Evolutionary conservation across 2,113 vertebrate species (phyloP), one percentile per base, ranked within the genome.

Genomic region (Ancistrus triradiatus): DNA sequence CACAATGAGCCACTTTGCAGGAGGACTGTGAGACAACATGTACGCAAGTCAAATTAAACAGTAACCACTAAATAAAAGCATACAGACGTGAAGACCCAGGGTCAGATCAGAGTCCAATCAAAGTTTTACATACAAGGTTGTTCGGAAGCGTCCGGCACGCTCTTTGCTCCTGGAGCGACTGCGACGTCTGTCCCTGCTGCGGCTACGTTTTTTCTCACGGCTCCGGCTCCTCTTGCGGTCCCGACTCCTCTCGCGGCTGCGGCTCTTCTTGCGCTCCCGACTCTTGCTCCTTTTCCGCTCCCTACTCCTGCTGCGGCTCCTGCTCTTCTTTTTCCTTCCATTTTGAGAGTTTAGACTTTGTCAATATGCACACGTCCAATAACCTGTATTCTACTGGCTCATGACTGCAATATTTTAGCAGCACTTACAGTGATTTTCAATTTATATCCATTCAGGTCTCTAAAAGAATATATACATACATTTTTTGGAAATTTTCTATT

Each of bases 261-360:
- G 85, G 43, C 90, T 93, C 57, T 80, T 84, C 78, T 91, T 95
- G 69, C 84, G 87, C 6, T 97, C 95, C 7, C 86, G 87, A 14
- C 94, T 94, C 75, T 80, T 90, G 79, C 93, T 97, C 76, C 86
- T 89, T 75, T 90, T 95, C 78, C 81, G 88, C 69, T 95, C 93
- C 33, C 86, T 85, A 57, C 92, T 91, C 76, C 90, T 87, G 82
- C 92, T 95, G 72, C 90, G 88, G 77, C 92, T 93, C 81, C 89
- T 90, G 81, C 92, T 95, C 79, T 90, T 93, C 86, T 92, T 98
- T 88, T 92, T 95, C 87, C 94, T 98, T 73, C 19, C 1, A 5
- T 56, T 50, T 46, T 1, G 24, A 48, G 33, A 59, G 6, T 15
- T 27, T 18, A 38, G 2, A 69, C 7, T 57, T 56, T 40, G 22